Evolutionary conservation across 1,140 invertebrate genomes (phyloP).

Genomic region (Oedothorax gibbosus): DNA sequence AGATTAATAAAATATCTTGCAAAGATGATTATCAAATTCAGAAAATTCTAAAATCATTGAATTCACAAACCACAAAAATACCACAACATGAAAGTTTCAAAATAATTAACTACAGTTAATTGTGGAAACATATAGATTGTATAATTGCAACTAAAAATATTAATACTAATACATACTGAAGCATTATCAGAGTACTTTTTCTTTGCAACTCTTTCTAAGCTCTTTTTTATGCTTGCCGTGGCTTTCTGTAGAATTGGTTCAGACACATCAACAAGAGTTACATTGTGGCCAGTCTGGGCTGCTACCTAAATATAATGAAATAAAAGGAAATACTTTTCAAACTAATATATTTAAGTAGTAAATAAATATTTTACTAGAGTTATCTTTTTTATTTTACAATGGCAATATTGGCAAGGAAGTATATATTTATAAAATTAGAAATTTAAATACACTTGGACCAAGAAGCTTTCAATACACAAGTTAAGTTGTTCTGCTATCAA

Average conservation of each 20-base stretch:
- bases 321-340: not conserved
- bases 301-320: conserved; percentile 74
- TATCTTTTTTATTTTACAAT: not conserved
- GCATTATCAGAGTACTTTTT: conserved; percentile 78
- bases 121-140: not conserved
- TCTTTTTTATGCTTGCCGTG: conserved; percentile 76
- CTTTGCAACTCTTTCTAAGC: conserved; percentile 80
- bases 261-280: conserved; percentile 81
- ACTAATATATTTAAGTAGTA: not conserved
- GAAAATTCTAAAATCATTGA: no score
- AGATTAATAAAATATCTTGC: no score
- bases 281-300: conserved; percentile 81
- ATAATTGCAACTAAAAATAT: not conserved
- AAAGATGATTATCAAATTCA: no score
- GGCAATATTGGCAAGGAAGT: not conserved
- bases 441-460: no score
- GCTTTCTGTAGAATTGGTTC: conserved; percentile 79
- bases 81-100: no score
- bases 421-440: no score
- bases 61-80: no score
- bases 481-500: no score
- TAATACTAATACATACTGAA: conserved; percentile 64
- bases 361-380: no score
- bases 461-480: no score
- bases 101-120: no score